Base-by-base conservation (phyloP, 2,797 vertebrate species). In the Peromyscus nudipes region DNA sequence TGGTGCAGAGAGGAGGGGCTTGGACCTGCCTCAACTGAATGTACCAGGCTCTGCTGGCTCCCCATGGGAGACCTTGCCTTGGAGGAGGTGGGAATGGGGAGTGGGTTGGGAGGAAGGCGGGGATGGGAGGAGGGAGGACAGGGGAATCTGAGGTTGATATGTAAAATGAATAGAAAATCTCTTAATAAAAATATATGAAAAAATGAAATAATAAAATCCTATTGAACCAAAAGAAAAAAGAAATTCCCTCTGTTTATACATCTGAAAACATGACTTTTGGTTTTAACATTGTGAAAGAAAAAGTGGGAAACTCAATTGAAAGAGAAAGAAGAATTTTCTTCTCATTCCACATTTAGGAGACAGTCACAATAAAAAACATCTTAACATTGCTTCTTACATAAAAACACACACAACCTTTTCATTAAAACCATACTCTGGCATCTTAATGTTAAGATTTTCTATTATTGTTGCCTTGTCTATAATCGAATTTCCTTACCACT, bases 321-420 rank as follows among this genome's bases (percentile, higher is more conserved):
- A 88, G 85, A 31, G 9, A 96, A 62, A 69, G 65, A 82, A 40
- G 0, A 8, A 27, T 46, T 25, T 37, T 10, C 65, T 87, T 92
- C 4, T 64, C 19, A 49, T 52, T 71, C 43, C 57, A 60, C 34
- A 25, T 89, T 96, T 91, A 89, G 27, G 29, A 94, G 52, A 73
- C 37, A 19, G 29, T 52, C 16, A 81, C 65, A 95, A 64, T 62
- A 69, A 94, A 96, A 89, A 89, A 17, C 52, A 87, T 75, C 57
- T 89, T 25, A 91, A 91, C 89, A 79, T 73, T 71, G 0, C 6
- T 95, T 90, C 31, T 93, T 40, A 87, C 3, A 92, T 92, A 65
- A 27, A 77, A 89, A 86, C 37, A 57, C 6, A 27, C 0, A 16
- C 64, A 81, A 80, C 64, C 82, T 81, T 71, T 85, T 85, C 46